phyloP scores from a whole-genome alignment of 1,140 invertebrate genomes.

The Tetragonula clypearis region DNA sequence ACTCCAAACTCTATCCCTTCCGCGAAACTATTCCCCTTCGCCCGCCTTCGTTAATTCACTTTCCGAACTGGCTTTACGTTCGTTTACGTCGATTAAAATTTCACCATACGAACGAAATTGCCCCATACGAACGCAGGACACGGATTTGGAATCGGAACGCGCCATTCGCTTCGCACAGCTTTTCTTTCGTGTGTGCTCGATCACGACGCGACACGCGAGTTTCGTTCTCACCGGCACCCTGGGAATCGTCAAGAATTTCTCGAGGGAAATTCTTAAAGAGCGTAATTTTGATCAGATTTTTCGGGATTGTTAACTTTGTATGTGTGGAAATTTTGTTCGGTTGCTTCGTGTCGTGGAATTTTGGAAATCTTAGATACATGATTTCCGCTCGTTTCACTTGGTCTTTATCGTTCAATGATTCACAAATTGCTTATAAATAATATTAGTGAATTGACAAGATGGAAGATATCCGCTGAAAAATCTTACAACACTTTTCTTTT shows the following conservation, averaged over 20 bases:
- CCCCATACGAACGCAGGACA: not conserved
- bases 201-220: not conserved
- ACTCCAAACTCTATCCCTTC: not conserved
- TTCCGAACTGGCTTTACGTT: constrained; percentile 10
- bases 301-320: too few species aligned
- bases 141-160: not conserved
- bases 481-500: too few species aligned
- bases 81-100: constrained; percentile 34
- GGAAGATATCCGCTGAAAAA: too few species aligned
- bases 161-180: not conserved
- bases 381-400: too few species aligned
- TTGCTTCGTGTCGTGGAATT: too few species aligned
- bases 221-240: not conserved
- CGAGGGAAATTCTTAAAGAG: too few species aligned
- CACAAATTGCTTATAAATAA: too few species aligned
- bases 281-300: too few species aligned
- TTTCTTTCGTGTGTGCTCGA: constrained; percentile 12
- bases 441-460: too few species aligned
- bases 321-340: too few species aligned
- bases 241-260: not conserved
- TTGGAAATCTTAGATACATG: too few species aligned
- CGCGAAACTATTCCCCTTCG: not conserved
- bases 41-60: constrained; percentile 42
- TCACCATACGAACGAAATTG: not conserved
- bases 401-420: too few species aligned